These are phyloP conservation scores for Pteruthius melanotis DNA, from an alignment of 2,113 vertebrate genomes.

Conservation along the genomic window DNA sequence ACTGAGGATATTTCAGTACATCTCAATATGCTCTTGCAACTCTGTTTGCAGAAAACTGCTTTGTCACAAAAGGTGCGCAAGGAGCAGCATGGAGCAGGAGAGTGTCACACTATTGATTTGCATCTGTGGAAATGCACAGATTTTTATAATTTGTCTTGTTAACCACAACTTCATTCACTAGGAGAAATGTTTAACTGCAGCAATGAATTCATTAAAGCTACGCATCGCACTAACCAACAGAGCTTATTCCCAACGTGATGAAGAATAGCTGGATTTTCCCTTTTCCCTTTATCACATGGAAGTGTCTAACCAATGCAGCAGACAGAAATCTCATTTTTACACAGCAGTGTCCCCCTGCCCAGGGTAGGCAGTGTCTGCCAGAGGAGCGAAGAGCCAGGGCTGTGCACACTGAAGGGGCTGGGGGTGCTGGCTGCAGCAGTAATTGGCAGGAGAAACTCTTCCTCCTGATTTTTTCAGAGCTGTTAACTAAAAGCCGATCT, in stretches of 20 bases:
- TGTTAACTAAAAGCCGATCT: neutral
- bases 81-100: neutral
- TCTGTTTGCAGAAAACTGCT: neutral
- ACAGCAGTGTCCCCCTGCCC: neutral
- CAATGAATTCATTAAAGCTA: neutral
- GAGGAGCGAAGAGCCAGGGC: accelerated
- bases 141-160: neutral
- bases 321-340: neutral
- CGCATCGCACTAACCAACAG: accelerated
- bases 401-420: neutral
- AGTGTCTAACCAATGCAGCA: neutral
- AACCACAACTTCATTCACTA: neutral
- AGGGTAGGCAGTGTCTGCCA: neutral
- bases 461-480: neutral
- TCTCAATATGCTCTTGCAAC: neutral
- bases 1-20: neutral
- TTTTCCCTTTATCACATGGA: neutral
- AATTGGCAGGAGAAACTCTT: neutral
- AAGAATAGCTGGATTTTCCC: neutral
- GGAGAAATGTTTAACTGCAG: neutral
- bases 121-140: neutral
- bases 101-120: neutral
- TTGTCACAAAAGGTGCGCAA: neutral
- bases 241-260: neutral
- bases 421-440: neutral